Evolutionary conservation across 2,797 vertebrate genomes (phyloP), one percentile per base, ranked within the genome.

Genomic region (Danio albolineatus): DNA sequence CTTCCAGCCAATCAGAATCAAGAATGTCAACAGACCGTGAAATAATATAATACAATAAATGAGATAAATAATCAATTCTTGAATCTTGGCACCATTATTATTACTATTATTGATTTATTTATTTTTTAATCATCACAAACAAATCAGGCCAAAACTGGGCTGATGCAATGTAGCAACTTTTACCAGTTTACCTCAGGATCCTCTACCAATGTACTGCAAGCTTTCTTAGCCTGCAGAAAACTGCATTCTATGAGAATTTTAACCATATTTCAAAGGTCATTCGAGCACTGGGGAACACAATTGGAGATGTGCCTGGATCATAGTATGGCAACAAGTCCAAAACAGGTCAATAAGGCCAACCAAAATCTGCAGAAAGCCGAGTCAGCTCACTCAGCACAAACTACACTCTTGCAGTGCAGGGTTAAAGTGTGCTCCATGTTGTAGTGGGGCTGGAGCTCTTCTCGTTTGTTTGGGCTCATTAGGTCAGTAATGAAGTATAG

Each of bases 401-500:
- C 62, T 70, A 54, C 36, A n/a, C 19, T 19, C 69, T 19, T 21
- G 48, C 28, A 39, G 39, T 48, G 44, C 0, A 53, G 38, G 43
- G 64, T 36, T 78, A 21, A 70, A 78, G 60, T 48, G 10, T 51
- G 41, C 64, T 56, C 67, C 72, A 48, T 81, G 69, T 72, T 78
- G 21, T 46, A 64, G 38, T 19, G 16, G 76, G 67, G 41, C 79
- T 53, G 43, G 16, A 80, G 73, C 46, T 76, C 71, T 82, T 61
- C 51, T 85, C 69, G 16, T 82, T 86, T 71, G 77, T 83, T 56
- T 78, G 77, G 83, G 78, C 83, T 85, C 85, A 85, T 86, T 86
- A 86, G 82, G 81, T 85, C 81, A 82, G 85, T 86, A 86, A 86
- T 86, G 81, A 81, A 81, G 79, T 77, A 76, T 69, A 78, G 78